Evolutionary conservation across 1,140 invertebrate genomes (phyloP).

Genomic region (Meloidogyne exigua): DNA sequence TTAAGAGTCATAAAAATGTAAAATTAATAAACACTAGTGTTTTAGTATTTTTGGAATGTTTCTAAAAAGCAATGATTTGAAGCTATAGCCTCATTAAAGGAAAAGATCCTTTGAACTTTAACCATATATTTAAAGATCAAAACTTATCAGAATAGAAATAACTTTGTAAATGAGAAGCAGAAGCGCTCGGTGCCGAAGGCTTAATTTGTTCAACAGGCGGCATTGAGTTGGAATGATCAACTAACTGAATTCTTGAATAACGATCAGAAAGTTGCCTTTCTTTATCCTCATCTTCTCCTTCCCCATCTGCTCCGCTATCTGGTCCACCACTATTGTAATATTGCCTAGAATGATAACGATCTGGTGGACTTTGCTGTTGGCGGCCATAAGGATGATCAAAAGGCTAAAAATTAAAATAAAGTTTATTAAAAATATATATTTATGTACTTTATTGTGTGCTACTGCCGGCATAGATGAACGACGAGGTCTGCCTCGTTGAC

Average conservation of each 20-base stretch:
- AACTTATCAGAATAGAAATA: background rate
- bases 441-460: slow-evolving; percentile 22
- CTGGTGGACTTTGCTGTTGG: slow-evolving; percentile 7
- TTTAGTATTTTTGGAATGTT: slow-evolving; percentile 11
- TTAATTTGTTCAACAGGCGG: background rate
- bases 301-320: slow-evolving; percentile 15
- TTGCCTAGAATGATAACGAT: slow-evolving; percentile 13
- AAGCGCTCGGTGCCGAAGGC: background rate
- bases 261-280: slow-evolving; percentile 19
- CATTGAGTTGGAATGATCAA: slow-evolving; percentile 9
- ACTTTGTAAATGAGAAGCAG: background rate
- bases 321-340: slow-evolving; percentile 15
- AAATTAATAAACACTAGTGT: background rate
- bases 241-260: slow-evolving; percentile 26
- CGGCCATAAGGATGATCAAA: slow-evolving; percentile 17
- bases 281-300: slow-evolving; percentile 19
- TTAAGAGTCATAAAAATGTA: no score
- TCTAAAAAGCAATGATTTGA: no score
- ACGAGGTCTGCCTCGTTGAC: slow-evolving; percentile 22
- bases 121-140: background rate
- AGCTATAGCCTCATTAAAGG: no score
- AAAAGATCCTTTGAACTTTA: no score
- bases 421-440: background rate
- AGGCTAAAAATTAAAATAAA: background rate
- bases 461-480: slow-evolving; percentile 27